Conservation (phyloP, 2,888 invertebrate species). For the Tetrapedia diversipes region DNA sequence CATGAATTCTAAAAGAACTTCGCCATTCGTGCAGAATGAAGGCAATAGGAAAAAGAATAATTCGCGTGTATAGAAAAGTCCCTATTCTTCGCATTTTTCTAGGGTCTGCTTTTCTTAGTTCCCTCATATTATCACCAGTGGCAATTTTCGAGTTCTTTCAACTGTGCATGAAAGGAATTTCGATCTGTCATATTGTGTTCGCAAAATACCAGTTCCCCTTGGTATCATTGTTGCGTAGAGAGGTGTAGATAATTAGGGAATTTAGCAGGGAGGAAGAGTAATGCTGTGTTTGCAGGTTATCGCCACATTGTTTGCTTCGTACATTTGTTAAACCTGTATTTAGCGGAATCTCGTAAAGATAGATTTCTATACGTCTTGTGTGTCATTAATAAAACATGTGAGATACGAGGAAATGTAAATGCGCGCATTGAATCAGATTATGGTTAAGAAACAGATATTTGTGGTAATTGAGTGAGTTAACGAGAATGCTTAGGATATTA, state of each 20-base stretch:
- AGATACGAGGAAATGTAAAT: neutral
- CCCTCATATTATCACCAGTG: slow-evolving; percentile 8
- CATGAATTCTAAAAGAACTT: slow-evolving; percentile 40
- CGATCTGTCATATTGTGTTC: neutral
- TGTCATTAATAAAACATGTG: neutral
- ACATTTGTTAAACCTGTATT: neutral
- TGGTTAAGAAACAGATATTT: neutral
- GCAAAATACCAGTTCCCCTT: neutral
- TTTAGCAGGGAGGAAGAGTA: neutral
- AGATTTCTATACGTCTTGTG: neutral
- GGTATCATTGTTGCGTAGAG: neutral
- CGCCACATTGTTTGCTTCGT: neutral
- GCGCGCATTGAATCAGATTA: neutral
- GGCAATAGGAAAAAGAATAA: slow-evolving; percentile 10
- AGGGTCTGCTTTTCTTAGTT: slow-evolving; percentile 2
- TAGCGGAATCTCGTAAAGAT: neutral
- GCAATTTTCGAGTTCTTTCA: slow-evolving; percentile 53
- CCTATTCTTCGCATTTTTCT: slow-evolving; percentile 19
- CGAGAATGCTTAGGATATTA: neutral
- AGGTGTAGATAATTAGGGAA: neutral
- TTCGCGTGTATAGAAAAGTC: slow-evolving; percentile 49
- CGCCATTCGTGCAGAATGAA: slow-evolving; percentile 47
- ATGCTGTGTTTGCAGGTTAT: neutral
- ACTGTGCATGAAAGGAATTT: slow-evolving; percentile 35
- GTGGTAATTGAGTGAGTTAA: neutral